A percentile compares a stretch with the other conserved stretches of the same genome.
Conservation (phyloP, 1,140 invertebrate genomes). For the Platorchestia sp. region DNA sequence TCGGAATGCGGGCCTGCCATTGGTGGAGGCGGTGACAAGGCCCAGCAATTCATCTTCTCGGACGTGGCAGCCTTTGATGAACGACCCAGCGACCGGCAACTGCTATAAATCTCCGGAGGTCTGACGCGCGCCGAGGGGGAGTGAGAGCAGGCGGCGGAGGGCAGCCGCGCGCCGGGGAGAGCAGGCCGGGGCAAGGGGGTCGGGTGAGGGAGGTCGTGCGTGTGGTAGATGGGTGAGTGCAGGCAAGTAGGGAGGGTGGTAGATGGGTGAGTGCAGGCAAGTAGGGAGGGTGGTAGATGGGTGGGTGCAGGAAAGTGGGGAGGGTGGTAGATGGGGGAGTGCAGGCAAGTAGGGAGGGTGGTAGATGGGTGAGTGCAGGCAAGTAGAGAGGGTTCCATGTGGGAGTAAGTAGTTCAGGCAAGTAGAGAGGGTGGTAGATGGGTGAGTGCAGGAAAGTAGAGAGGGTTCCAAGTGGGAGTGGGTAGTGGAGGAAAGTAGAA, state of each 20-base stretch:
- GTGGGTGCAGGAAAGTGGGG: neutral
- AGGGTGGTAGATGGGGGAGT: neutral
- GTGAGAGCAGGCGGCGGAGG: neutral
- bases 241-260: neutral
- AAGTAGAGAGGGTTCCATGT: neutral
- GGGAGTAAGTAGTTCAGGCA: neutral
- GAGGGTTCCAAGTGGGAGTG: neutral
- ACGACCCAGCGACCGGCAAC: conserved; percentile 59
- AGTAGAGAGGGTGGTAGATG: neutral
- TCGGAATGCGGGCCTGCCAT: conserved; percentile 48
- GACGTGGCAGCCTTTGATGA: conserved; percentile 61
- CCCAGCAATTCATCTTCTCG: conserved; percentile 58
- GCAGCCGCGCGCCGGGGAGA: neutral
- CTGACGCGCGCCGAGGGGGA: conserved; percentile 34
- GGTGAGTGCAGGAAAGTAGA: neutral
- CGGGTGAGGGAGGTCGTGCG: neutral
- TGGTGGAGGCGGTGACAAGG: conserved; percentile 56
- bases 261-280: neutral
- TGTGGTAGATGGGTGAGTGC: neutral
- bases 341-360: neutral
- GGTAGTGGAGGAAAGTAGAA: neutral
- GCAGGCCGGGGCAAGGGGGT: neutral
- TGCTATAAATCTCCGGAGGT: conserved; percentile 57
- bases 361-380: neutral
- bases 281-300: neutral